Evolutionary conservation across 2,797 vertebrate genomes (phyloP), one percentile per base, ranked within the genome.

Genomic region (Chaetophractus vellerosus): DNA sequence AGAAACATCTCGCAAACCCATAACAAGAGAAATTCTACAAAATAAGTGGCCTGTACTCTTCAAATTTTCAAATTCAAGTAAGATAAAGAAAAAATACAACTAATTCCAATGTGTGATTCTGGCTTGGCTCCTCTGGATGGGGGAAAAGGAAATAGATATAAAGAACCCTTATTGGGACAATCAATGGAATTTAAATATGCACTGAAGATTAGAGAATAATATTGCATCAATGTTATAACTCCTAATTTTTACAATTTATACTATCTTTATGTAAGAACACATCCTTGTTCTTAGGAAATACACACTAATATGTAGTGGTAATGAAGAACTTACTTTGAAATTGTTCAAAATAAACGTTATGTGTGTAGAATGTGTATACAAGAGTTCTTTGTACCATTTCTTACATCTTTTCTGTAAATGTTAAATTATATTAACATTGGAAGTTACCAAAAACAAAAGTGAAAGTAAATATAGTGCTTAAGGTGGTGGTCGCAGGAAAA

Each of bases 21-120:
- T 63, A 93, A 28, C 36, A 2, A 93, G 18, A 90, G 15, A 64
- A 31, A 48, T 33, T 80, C 59, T 72, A 48, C 23, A 88, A 84
- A 88, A 83, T 68, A 87, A 84, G 11, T 52, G 59, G 59, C 16
- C 28, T 28, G 5, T 64, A 91, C 9, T 61, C 74, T 55, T 90
- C 80, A 84, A 90, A 96, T 41, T 90, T 69, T 88, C 72, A 86
- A 69, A 6, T 48, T 85, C 74, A 80, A 59, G n/a, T 68, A 83
- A 75, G 33, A 50, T 55, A 38, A 88, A 55, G 48, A 33, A 84
- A 75, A 83, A 89, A 66, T n/a, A 52, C 83, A 91, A 68, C 12
- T 38, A 81, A 72, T 59, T 48, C 26, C 64, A 81, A 10, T 52
- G 24, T 63, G 59, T 78, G 23, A 84, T 63, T 86, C 75, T 94